Conservation (phyloP, 2,888 invertebrate species). For the Lepidochrysops patricia region DNA sequence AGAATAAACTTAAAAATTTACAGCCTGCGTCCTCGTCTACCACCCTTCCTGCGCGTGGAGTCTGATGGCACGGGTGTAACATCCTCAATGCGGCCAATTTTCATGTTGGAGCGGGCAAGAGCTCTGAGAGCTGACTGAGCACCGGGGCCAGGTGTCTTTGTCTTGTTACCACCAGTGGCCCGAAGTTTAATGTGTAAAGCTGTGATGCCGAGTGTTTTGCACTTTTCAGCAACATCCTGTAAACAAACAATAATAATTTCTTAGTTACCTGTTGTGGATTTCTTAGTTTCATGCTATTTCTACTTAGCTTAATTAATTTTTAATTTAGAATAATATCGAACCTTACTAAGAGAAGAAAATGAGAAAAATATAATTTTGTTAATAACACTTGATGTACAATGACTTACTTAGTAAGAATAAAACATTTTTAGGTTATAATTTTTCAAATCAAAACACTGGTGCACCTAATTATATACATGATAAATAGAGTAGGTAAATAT, state of each 20-base stretch:
- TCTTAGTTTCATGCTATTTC: no score
- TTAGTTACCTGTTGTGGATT: no score
- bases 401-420: not conserved
- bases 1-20: constrained; percentile 77
- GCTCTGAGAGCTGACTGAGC: constrained; percentile 98
- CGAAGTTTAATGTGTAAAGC: constrained; percentile 98
- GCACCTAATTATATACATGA: not conserved
- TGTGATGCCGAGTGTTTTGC: constrained; percentile 96
- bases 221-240: constrained; percentile 98
- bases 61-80: constrained; percentile 99
- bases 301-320: no score
- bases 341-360: no score
- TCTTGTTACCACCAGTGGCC: constrained; percentile 98
- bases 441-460: not conserved
- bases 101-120: constrained; percentile 98
- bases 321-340: no score
- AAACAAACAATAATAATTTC: constrained; percentile 6
- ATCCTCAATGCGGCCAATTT: constrained; percentile 99
- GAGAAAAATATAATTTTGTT: no score
- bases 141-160: constrained; percentile 98
- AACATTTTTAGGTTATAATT: constrained; percentile 4
- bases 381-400: no score
- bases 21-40: constrained; percentile 98
- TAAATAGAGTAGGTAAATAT: constrained; percentile 24
- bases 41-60: constrained; percentile 99